Evolutionary conservation across 1,140 invertebrate species (phyloP).

Genomic region (Aricia agestis): DNA sequence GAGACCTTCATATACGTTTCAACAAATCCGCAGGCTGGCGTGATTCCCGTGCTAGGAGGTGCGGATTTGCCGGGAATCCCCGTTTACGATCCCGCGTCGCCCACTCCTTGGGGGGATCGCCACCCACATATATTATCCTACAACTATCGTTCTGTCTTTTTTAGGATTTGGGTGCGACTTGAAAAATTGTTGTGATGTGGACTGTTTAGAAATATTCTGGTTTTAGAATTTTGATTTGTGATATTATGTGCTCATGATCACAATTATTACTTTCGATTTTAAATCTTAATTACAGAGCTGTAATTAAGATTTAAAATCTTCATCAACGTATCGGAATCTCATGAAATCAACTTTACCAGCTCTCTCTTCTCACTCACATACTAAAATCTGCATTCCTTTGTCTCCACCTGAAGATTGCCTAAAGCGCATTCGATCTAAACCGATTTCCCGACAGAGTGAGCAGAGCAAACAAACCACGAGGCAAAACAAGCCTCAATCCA

Average conservation of each 20-base stretch:
- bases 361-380: no score
- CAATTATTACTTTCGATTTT: no score
- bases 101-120: slow-evolving; percentile 26
- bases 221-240: no score
- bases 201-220: neutral
- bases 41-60: slow-evolving; percentile 65
- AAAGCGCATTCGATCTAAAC: neutral
- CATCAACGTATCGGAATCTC: no score
- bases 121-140: slow-evolving; percentile 1
- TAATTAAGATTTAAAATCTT: no score
- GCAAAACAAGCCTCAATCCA: slow-evolving; percentile 13
- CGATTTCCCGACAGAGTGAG: neutral
- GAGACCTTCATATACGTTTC: slow-evolving; percentile 33
- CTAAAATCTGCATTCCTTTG: no score
- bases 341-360: no score
- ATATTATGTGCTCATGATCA: no score
- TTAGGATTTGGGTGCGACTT: slow-evolving; percentile 8
- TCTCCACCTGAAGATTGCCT: no score
- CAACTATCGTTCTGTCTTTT: neutral
- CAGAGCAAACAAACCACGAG: slow-evolving; percentile 15
- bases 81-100: slow-evolving; percentile 53
- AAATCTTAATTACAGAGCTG: no score
- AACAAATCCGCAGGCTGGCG: slow-evolving; percentile 60
- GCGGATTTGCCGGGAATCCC: slow-evolving; percentile 65
- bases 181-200: neutral